phyloP scores from a whole-genome alignment of 2,888 invertebrate species.

The Drosophila lutescens region DNA sequence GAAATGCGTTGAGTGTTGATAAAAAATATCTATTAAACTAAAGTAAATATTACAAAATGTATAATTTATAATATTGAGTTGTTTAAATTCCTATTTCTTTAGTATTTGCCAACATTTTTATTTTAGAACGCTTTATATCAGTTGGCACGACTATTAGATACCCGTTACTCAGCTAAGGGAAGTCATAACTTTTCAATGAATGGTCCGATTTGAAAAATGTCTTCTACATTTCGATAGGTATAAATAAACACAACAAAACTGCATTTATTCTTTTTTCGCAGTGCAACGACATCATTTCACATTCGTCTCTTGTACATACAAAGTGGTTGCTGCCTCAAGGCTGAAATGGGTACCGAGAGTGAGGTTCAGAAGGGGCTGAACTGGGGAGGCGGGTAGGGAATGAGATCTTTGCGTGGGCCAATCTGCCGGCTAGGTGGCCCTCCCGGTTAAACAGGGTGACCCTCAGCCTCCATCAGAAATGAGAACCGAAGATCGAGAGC shows the following conservation, averaged over 20 bases:
- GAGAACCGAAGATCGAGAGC: constrained; percentile 14
- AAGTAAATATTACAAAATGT: no score
- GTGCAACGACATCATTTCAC: constrained; percentile 22
- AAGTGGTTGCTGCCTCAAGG: constrained; percentile 47
- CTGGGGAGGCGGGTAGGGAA: neutral
- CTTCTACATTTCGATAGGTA: no score
- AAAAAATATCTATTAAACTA: no score
- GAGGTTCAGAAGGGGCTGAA: neutral
- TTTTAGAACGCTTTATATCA: no score
- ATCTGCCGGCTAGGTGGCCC: constrained; percentile 22
- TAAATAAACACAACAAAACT: no score
- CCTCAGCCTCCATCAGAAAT: neutral
- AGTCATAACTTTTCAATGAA: neutral
- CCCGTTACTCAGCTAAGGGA: no score
- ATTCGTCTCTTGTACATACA: constrained; percentile 48
- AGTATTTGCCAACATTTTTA: no score
- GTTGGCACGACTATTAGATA: no score
- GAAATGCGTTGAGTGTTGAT: no score
- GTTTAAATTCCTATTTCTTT: no score
- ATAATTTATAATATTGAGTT: no score
- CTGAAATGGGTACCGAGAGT: constrained; percentile 29
- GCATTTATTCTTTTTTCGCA: constrained; percentile 4
- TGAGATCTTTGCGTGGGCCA: constrained; percentile 38
- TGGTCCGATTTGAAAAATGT: no score
- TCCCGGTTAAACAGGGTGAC: constrained; percentile 31